Percentiles rank a stretch among this genome's conserved stretches.
These are phyloP conservation scores for Xiphydria camelus DNA, from an alignment of 2,888 invertebrate genomes.

Conservation along the genomic window DNA sequence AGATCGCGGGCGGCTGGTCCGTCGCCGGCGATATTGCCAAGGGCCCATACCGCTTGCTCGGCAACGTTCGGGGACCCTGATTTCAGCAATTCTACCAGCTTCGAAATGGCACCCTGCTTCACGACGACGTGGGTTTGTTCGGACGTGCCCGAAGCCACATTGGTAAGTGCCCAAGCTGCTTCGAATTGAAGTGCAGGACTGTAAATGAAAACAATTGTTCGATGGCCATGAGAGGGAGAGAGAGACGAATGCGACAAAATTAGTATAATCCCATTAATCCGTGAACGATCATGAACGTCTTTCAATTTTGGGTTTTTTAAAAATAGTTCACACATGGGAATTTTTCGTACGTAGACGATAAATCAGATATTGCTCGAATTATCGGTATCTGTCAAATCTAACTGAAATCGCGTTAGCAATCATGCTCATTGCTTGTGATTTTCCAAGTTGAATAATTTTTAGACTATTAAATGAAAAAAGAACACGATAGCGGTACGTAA, in stretches of 20 bases:
- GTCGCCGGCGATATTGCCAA: slow-evolving; percentile 97
- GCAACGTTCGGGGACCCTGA: slow-evolving; percentile 72
- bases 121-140: slow-evolving; percentile 90
- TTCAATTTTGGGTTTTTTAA: too few species aligned
- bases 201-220: slow-evolving; percentile 34
- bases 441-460: too few species aligned
- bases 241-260: background rate
- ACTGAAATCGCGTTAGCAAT: too few species aligned
- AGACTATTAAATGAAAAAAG: too few species aligned
- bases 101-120: slow-evolving; percentile 82
- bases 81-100: slow-evolving; percentile 73
- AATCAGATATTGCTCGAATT: too few species aligned
- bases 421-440: too few species aligned
- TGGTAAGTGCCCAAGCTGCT: slow-evolving; percentile 96
- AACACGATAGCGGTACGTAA: too few species aligned
- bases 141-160: slow-evolving; percentile 93
- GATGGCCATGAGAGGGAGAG: background rate
- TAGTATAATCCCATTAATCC: background rate
- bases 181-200: slow-evolving; percentile 87
- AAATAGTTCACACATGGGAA: too few species aligned
- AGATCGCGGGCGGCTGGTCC: slow-evolving; percentile 79
- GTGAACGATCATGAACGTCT: too few species aligned
- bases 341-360: too few species aligned
- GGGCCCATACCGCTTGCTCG: slow-evolving; percentile 96
- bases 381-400: too few species aligned